Evolutionary conservation across 2,888 invertebrate genomes (phyloP).

Genomic region (Chrysolina oricalcia): DNA sequence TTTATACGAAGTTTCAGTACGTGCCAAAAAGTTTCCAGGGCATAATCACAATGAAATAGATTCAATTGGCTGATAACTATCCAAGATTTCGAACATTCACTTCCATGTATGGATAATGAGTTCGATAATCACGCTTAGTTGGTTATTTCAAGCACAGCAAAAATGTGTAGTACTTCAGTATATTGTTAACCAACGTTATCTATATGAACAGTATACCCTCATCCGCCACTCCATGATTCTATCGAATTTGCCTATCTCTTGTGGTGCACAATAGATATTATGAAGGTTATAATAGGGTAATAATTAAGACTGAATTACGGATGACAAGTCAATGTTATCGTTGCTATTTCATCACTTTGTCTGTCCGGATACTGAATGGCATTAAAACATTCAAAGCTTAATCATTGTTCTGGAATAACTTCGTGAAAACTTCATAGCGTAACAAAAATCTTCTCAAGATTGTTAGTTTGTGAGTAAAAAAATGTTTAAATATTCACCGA

Average conservation of each 20-base stretch:
- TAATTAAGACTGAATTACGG: slow-evolving; percentile 37
- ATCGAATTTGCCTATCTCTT: slow-evolving; percentile 38
- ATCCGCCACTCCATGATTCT: slow-evolving; percentile 32
- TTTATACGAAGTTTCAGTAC: too few species aligned
- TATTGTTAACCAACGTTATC: slow-evolving; percentile 27
- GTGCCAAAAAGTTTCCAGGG: too few species aligned
- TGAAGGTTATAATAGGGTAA: slow-evolving; percentile 35
- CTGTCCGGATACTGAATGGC: neutral
- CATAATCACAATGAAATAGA: too few species aligned
- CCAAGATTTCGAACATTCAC: neutral
- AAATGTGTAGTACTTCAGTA: slow-evolving; percentile 28
- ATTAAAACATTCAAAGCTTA: slow-evolving; percentile 5
- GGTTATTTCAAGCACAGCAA: slow-evolving; percentile 4
- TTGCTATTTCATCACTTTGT: slow-evolving; percentile 5
- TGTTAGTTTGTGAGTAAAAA: slow-evolving; percentile 9
- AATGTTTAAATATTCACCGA: slow-evolving; percentile 13
- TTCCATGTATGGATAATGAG: neutral
- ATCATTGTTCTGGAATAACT: slow-evolving; percentile 14
- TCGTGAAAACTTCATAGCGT: neutral
- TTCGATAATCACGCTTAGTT: too few species aligned
- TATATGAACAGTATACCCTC: slow-evolving; percentile 33
- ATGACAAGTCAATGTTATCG: slow-evolving; percentile 30
- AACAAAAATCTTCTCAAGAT: neutral
- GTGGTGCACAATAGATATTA: slow-evolving; percentile 32
- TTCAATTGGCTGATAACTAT: too few species aligned